Conservation (phyloP, 2,797 vertebrate species). For the Lemur catta region DNA sequence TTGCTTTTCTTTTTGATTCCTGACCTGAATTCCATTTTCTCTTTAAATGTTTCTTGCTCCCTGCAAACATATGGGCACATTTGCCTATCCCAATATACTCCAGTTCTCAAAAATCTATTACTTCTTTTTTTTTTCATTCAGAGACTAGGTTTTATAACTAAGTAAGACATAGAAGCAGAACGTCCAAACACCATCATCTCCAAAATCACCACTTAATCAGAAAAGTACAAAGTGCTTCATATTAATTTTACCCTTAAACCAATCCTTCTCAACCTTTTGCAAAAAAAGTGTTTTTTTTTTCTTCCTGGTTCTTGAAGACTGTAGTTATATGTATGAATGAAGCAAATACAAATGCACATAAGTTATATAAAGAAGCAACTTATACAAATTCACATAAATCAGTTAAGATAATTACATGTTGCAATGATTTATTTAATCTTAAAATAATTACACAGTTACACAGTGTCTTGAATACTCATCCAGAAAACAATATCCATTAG, state of each 20-base stretch:
- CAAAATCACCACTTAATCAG: not conserved
- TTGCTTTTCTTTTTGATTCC: not conserved
- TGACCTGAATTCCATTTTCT: slow-evolving; percentile 11
- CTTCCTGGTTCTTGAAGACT: not conserved
- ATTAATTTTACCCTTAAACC: not conserved
- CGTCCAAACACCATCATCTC: not conserved
- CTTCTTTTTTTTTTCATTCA: not conserved
- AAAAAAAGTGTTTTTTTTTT: not conserved
- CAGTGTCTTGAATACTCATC: not conserved
- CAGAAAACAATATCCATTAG: not conserved
- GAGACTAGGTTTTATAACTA: not conserved
- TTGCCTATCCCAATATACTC: not conserved
- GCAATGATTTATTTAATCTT: not conserved
- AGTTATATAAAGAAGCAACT: not conserved
- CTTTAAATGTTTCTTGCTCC: not conserved
- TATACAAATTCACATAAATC: not conserved
- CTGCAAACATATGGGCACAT: not conserved
- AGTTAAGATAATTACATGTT: slow-evolving; percentile 26
- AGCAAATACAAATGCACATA: not conserved
- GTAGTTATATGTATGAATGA: not conserved
- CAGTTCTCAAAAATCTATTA: not conserved
- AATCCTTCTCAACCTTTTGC: not conserved
- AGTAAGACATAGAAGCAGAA: not conserved
- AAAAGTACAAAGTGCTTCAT: not conserved
- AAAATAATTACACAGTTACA: slow-evolving; percentile 20